phyloP scores from a whole-genome alignment of 2,113 vertebrate species.

The Leucoraja erinaceus region DNA sequence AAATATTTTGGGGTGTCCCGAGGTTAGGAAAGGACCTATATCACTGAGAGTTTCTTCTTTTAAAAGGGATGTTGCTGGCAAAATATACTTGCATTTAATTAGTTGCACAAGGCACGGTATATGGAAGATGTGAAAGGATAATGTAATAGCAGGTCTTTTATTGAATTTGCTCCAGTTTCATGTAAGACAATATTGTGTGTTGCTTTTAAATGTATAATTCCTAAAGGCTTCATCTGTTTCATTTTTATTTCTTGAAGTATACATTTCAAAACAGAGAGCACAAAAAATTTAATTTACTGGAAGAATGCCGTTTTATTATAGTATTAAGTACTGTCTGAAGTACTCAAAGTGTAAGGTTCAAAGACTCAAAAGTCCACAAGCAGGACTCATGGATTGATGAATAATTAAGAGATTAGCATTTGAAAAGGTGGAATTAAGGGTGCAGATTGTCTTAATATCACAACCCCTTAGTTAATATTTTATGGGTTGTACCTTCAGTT shows the following conservation, averaged over 20 bases:
- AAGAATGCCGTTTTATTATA: not conserved
- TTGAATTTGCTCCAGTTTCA: not conserved
- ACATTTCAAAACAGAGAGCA: not conserved
- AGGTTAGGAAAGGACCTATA: not conserved
- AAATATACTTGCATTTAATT: not conserved
- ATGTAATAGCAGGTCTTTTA: not conserved
- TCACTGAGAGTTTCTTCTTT: not conserved
- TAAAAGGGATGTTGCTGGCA: not conserved
- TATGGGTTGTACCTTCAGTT: not conserved
- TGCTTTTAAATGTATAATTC: not conserved
- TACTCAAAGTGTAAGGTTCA: not conserved
- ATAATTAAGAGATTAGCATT: conserved; percentile 17
- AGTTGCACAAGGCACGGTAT: not conserved
- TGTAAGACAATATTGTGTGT: not conserved
- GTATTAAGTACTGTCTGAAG: not conserved
- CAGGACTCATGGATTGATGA: not conserved
- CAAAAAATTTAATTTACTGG: conserved; percentile 18
- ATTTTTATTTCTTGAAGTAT: not conserved
- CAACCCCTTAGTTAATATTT: not conserved
- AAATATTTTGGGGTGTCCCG: not conserved
- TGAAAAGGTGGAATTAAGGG: not conserved
- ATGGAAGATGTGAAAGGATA: not conserved
- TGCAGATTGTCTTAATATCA: not conserved
- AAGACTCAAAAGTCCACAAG: too few species aligned
- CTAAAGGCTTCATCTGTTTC: not conserved